Evolutionary conservation across 2,888 invertebrate species (phyloP).

Genomic region (Epirrhoe tristata): DNA sequence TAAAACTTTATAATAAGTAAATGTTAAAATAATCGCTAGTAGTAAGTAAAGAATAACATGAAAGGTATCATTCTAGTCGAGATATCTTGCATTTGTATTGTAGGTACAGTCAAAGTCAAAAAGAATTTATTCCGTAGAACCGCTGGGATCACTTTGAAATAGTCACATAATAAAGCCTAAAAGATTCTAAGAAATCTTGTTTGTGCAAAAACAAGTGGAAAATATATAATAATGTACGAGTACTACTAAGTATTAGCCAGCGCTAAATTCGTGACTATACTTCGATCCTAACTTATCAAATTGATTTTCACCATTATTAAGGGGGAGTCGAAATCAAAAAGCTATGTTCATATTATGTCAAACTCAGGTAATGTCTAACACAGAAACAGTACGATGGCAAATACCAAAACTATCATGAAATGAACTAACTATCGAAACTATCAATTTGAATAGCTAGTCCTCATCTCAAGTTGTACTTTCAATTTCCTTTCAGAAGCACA

Average conservation of each 20-base stretch:
- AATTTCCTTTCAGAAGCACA: conserved; percentile 7
- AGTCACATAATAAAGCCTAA: conserved; percentile 3
- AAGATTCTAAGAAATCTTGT: not conserved
- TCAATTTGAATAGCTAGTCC: conserved; percentile 5
- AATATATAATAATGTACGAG: not conserved
- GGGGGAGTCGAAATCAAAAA: too few relatives aligned
- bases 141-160: too few relatives aligned
- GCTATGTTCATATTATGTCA: too few relatives aligned
- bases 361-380: not conserved
- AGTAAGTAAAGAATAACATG: not conserved
- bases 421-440: not conserved
- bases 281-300: too few relatives aligned
- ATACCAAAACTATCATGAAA: not conserved
- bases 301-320: too few relatives aligned
- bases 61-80: not conserved
- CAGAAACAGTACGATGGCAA: not conserved
- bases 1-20: conserved; percentile 18
- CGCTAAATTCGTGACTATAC: too few relatives aligned
- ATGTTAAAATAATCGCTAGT: conserved; percentile 12
- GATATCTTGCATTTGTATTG: conserved; percentile 1
- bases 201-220: not conserved
- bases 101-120: too few relatives aligned
- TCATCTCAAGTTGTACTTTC: conserved; percentile 31
- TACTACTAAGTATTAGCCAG: not conserved
- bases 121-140: too few relatives aligned